Base-by-base conservation (phyloP, 1,140 invertebrate genomes). In the Coptotermes formosanus region DNA sequence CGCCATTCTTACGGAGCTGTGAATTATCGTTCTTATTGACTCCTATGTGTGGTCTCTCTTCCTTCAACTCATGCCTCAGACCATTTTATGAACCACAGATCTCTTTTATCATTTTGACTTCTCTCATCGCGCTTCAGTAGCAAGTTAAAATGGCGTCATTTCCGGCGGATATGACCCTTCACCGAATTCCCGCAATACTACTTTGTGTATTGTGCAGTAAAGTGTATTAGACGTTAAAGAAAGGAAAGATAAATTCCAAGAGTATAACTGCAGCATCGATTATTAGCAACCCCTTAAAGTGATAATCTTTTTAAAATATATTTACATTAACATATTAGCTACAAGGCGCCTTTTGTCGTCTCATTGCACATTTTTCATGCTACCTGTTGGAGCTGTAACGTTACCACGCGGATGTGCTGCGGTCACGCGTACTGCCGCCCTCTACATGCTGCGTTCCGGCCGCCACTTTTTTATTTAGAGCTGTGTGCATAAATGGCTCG, bases 101-200 rank as follows among this genome's bases (percentile, higher is more conserved):
- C n/a, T 16, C 25, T 75, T 75, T 75, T 75, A 75, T 75, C 64
- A 75, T 75, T 75, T 75, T 75, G 64, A 6, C n/a, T 16, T 30
- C n/a, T 75, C n/a, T 75, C 16, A 12, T 75, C n/a, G 3, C n/a
- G n/a, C 64, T 75, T 75, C 64, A 75, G 64, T 75, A 30, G 64
- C 25, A 75, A 25, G 64, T 75, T 75, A 75, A 64, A 75, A 75
- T 75, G 64, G n/a, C 64, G 64, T 75, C 25, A 75, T 75, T 75
- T 75, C 64, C 64, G 64, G 25, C 64, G 64, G 64, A 75, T 75
- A 25, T 75, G 64, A 75, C 25, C 64, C n/a, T n/a, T 75, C n/a
- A 25, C 25, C 64, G 25, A 64, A 75, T 75, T 16, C 11, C 25
- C n/a, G n/a, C n/a, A 75, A 75, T 30, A 30, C 64, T 16, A 64